Conservation (phyloP, 2,888 invertebrate genomes). For the Neria commutata region DNA sequence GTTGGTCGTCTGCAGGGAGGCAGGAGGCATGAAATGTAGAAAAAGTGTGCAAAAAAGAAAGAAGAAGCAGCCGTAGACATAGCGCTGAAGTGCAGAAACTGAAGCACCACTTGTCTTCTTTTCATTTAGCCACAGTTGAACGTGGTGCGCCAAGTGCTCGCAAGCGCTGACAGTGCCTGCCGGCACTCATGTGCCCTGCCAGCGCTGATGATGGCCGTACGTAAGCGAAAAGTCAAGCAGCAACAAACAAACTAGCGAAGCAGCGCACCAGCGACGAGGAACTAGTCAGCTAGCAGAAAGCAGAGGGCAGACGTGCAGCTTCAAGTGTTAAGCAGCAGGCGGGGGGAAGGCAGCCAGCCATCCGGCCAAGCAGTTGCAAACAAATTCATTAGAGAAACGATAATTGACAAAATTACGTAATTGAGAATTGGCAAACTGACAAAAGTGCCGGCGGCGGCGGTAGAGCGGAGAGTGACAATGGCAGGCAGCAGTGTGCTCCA, state of each 20-base stretch:
- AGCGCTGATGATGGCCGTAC: not conserved
- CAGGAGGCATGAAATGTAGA: too few species aligned
- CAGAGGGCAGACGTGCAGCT: not conserved
- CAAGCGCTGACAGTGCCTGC: not conserved
- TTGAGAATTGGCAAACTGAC: constrained; percentile 12
- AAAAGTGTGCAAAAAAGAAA: not conserved
- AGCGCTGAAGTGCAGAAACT: not conserved
- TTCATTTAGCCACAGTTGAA: too few species aligned
- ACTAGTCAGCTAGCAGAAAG: not conserved
- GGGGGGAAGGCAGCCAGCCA: not conserved
- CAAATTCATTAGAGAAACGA: constrained; percentile 16
- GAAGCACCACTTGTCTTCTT: constrained; percentile 2
- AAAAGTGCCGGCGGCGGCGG: too few species aligned
- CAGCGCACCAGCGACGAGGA: not conserved
- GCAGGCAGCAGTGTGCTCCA: too few species aligned
- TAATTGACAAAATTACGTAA: constrained; percentile 20
- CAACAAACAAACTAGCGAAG: not conserved
- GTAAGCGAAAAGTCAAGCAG: not conserved
- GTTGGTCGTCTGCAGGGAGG: too few species aligned
- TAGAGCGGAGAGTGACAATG: too few species aligned
- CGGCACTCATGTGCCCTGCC: not conserved
- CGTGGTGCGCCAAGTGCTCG: not conserved
- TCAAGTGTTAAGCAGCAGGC: too few species aligned
- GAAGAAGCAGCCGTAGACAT: too few species aligned
- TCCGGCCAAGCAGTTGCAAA: too few species aligned